Base-by-base conservation (phyloP, 2,113 vertebrate species). In the Lipotes vexillifer region DNA sequence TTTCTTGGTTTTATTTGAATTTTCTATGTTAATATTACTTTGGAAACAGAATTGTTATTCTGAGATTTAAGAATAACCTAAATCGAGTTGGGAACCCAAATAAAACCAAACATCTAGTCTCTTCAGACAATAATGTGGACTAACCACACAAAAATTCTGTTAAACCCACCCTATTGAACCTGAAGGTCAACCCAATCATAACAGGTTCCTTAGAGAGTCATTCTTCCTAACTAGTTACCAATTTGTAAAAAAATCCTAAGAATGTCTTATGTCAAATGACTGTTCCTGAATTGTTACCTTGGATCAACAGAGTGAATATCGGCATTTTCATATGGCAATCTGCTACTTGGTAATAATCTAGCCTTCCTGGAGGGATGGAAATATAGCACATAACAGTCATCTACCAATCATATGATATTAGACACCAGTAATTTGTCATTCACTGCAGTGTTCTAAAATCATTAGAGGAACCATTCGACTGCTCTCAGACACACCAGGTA, bases 231-330 rank as follows among this genome's bases (percentile, higher is more conserved):
- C 84, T 88, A 97, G 93, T 85, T 95, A 97, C 82, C 5, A 81
- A 97, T 94, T 93, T 52, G 33, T 75, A 87, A 97, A 92, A 93
- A 90, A 90, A 72, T 85, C 46, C 17, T 77, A 83, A 36, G 74
- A 68, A 31, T 74, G 33, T 88, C 97, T 92, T 96, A 77, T 88
- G 95, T 74, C 93, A 94, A 93, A 94, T 80, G 78, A 94, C 77
- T 92, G 31, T 75, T 78, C 77, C 36, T 20, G 46, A 97, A 95
- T 80, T 94, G 93, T 96, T 95, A 93, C 84, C 59, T 86, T 88
- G 95, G 71, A 94, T 96, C 71, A 96, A 93, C 87, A 91, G 75
- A 94, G 88, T 94, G 97, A 98, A 95, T 96, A 97, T 57, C 94
- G 95, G 75, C 71, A 66, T 96, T 96, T 97, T 97, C 96, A 94